Percentiles rank a stretch among this genome's conserved stretches.
These are phyloP conservation scores for Hiodon alosoides DNA, from an alignment of 2,113 vertebrate genomes.

Conservation along the genomic window DNA sequence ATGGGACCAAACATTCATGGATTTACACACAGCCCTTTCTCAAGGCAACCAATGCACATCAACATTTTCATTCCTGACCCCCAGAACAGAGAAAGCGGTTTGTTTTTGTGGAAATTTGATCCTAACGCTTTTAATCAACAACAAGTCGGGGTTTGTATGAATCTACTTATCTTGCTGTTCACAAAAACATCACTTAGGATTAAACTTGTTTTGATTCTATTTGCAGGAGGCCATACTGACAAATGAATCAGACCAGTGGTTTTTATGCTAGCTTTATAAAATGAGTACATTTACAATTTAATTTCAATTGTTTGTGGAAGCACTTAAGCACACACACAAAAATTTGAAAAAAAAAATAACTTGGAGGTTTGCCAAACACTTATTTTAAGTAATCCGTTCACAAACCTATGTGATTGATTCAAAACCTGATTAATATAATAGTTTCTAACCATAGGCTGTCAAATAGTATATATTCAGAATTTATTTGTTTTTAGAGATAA, in stretches of 20 bases:
- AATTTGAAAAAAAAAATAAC: background rate
- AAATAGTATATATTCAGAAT: too few species aligned
- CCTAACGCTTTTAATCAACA: slow-evolving; percentile 25
- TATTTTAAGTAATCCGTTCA: too few species aligned
- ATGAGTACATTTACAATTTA: background rate
- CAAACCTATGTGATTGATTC: too few species aligned
- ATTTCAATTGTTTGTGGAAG: background rate
- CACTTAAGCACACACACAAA: background rate
- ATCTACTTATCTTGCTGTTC: slow-evolving; percentile 55
- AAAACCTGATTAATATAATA: too few species aligned
- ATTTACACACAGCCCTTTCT: background rate
- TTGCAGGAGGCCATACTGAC: background rate
- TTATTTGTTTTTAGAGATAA: too few species aligned
- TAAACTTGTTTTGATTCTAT: slow-evolving; percentile 34
- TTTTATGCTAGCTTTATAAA: background rate
- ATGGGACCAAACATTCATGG: background rate
- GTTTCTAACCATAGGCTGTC: too few species aligned
- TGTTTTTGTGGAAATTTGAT: slow-evolving; percentile 37
- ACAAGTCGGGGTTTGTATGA: slow-evolving; percentile 56
- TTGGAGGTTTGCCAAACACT: background rate
- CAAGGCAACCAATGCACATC: background rate
- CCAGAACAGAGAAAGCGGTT: background rate
- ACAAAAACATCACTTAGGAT: slow-evolving; percentile 55
- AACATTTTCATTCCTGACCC: background rate
- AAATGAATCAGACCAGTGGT: slow-evolving; percentile 8